Evolutionary conservation across 2,797 vertebrate genomes (phyloP).

Genomic region (Streptopelia turtur): DNA sequence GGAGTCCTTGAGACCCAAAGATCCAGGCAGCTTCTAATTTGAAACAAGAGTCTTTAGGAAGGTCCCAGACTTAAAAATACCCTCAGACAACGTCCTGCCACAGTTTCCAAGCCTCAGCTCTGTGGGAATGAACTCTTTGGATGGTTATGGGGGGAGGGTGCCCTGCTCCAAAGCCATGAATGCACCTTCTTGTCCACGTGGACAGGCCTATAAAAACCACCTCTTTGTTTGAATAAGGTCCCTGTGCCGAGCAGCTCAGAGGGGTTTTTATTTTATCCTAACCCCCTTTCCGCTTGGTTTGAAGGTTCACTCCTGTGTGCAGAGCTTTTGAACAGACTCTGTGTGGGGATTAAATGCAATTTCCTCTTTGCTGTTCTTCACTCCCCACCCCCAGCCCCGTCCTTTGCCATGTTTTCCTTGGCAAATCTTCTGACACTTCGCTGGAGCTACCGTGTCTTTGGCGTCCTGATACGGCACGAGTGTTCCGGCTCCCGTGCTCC

Average conservation of each 20-base stretch:
- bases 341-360: slow-evolving; percentile 11
- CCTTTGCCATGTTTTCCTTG: slow-evolving; percentile 65
- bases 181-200: slow-evolving; percentile 43
- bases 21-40: not conserved
- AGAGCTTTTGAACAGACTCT: slow-evolving; percentile 40
- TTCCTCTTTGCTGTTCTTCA: slow-evolving; percentile 26
- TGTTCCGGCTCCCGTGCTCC: slow-evolving; percentile 18
- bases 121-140: not conserved
- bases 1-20: not conserved
- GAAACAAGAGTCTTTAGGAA: not conserved
- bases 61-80: slow-evolving; percentile 4
- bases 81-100: not conserved
- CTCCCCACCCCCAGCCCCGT: not conserved
- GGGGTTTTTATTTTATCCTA: slow-evolving; percentile 43
- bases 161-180: slow-evolving; percentile 24
- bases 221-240: slow-evolving; percentile 36
- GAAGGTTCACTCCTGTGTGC: not conserved
- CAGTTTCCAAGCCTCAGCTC: not conserved
- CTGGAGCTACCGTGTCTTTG: slow-evolving; percentile 36
- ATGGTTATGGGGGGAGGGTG: slow-evolving; percentile 8
- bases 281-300: not conserved
- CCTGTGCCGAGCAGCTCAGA: slow-evolving; percentile 26
- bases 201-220: not conserved
- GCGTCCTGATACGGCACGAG: slow-evolving; percentile 1
- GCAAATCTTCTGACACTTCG: slow-evolving; percentile 54